Percentiles rank a stretch among this genome's conserved stretches.
phyloP scores from a whole-genome alignment of 2,888 invertebrate genomes.

The Drosophila algonquin region DNA sequence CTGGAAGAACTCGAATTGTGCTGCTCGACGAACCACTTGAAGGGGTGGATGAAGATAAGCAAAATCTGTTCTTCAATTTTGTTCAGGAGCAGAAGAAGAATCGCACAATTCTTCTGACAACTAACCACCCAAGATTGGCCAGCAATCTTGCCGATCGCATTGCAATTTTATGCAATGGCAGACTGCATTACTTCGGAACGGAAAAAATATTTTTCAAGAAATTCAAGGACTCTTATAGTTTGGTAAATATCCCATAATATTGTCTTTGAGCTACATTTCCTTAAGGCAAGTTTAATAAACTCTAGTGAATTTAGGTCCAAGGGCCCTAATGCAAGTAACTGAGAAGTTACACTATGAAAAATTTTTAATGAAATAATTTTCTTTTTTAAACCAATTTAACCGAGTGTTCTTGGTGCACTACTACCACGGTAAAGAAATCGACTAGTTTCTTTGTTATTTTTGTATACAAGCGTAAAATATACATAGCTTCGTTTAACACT shows the following conservation, averaged over 20 bases:
- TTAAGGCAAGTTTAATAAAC: no score
- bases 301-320: no score
- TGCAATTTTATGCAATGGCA: constrained; percentile 92
- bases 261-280: no score
- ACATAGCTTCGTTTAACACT: no score
- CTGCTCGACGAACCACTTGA: constrained; percentile 56
- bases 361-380: no score
- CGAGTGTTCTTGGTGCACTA: no score
- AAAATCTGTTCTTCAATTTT: constrained; percentile 90
- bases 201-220: constrained; percentile 90
- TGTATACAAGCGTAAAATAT: no score
- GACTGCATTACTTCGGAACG: constrained; percentile 90
- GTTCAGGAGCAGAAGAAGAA: constrained; percentile 88
- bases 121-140: constrained; percentile 94
- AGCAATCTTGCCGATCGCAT: constrained; percentile 92
- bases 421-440: no score
- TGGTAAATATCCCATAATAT: constrained; percentile 82
- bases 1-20: constrained; percentile 49
- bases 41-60: constrained; percentile 45
- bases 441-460: no score
- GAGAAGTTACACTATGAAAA: no score
- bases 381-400: no score
- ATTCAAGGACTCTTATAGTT: constrained; percentile 91
- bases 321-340: no score
- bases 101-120: constrained; percentile 91